Evolutionary conservation across 2,888 invertebrate species (phyloP), one percentile per base, ranked within the genome.

Genomic region (Cheilosia urbana): DNA sequence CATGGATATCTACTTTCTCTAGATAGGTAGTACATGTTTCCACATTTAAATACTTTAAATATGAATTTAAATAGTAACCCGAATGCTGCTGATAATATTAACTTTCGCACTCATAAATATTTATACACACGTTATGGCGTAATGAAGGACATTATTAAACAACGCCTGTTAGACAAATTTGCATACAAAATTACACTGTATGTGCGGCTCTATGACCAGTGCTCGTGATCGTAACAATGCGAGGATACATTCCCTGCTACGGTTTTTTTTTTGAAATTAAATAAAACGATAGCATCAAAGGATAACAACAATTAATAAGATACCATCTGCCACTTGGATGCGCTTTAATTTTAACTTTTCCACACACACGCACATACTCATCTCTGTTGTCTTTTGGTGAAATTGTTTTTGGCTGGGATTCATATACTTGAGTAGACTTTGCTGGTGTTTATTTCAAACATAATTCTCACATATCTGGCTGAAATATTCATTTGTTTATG

Each of bases 211-310:
- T 24, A 40, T 24, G n/a, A n/a, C 4, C 24, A 51, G 4, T 24
- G 13, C 11, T 24, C 51, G 4, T 24, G 13, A 11, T 24, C 51
- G 4, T 51, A 4, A 24, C 51, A 51, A 24, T 15, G 5, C 24
- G 24, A 51, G 21, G 21, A 51, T 15, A 51, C 15, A 51, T 51
- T 5, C 3, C 4, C 15, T 55, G 27, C 3, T 30, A 17, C 2
- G 19, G 11, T 13, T 66, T n/a, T 6, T 4, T 47, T 53, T 57
- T 30, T 45, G 27, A 34, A 69, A 51, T 69, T 47, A 69, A 69
- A 69, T 57, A 57, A 21, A 57, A 69, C 45, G 68, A 71, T 71
- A 30, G n/a, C 58, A 60, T 60, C 37, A 47, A 49, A 71, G 27
- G 45, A 69, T 69, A 53, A 57, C 30, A 69, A 45, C 19, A 30